Percentiles rank a stretch among this genome's conserved stretches.
Evolutionary conservation across 2,113 vertebrate genomes (phyloP).

Genomic region (Oxyura jamaicensis): DNA sequence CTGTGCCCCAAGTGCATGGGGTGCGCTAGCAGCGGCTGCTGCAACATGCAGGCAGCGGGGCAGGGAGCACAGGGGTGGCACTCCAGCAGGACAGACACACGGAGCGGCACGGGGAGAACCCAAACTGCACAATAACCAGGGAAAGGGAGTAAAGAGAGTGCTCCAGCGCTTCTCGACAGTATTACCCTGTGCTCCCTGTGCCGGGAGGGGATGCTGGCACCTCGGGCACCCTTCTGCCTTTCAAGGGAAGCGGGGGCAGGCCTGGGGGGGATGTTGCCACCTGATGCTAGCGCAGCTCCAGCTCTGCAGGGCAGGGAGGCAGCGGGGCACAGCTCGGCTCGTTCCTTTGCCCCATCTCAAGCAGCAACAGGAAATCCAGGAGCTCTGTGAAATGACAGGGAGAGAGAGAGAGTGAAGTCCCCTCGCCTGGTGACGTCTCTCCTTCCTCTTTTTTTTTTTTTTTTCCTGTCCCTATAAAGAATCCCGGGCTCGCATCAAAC

Average conservation of each 20-base stretch:
- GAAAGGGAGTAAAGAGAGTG: fast-evolving
- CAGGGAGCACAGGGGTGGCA: neutral
- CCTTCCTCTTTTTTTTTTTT: conserved; percentile 59
- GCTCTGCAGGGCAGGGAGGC: neutral
- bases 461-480: conserved; percentile 67
- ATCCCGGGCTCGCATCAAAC: conserved; percentile 59
- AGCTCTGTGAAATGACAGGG: conserved; percentile 25
- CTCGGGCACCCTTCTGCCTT: neutral
- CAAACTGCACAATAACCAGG: fast-evolving
- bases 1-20: neutral
- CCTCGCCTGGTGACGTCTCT: conserved; percentile 66
- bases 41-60: neutral
- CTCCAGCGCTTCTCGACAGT: neutral
- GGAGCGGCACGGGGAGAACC: fast-evolving
- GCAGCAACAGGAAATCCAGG: conserved; percentile 42
- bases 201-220: fast-evolving
- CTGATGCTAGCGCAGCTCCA: neutral
- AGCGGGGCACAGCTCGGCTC: neutral
- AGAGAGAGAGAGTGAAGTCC: neutral
- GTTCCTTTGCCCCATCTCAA: neutral
- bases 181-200: fast-evolving
- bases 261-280: neutral
- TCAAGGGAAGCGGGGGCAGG: neutral
- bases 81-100: neutral
- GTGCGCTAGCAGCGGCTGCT: fast-evolving